Base-by-base conservation (phyloP, 2,888 invertebrate genomes). In the Noctua fimbriata region DNA sequence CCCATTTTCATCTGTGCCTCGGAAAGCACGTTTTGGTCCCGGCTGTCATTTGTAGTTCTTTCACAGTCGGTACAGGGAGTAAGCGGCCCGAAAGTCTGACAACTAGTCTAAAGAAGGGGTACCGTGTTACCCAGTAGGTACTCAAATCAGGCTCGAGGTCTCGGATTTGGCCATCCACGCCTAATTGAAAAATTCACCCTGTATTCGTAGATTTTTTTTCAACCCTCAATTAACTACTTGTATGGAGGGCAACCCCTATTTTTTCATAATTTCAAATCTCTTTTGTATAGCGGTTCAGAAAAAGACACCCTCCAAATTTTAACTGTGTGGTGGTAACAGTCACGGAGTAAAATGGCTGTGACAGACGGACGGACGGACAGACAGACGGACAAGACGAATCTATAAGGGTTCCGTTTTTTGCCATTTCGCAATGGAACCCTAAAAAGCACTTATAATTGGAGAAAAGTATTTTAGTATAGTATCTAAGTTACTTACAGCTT, bases 401-500 rank as follows among this genome's bases (percentile, higher is more conserved):
- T 28, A 2, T 1, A 60, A 7, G 60, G 3, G 18, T 60, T 28
- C 28, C 16, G 2, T 60, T 28, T 60, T 60, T 18, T 60, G 7
- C 16, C 60, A 60, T 16, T 28, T 28, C 16, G 60, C 28, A 60
- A 60, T 16, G 16, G 16, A 28, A 60, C 60, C 28, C 16, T 60
- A 16, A 28, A 60, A 28, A 60, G 7, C 63, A 63, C 10, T 63
- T 10, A 63, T 4, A 63, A 65, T 63, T 32, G 9, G 3, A 1
- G 32, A 41, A 44, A 41, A 66, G 7, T n/a, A 67, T 44, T 10
- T 44, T n/a, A 67, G 67, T 16, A n/a, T n/a, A n/a, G 14, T n/a
- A 7, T n/a, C 16, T 44, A 16, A 67, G 10, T 65, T 49, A 93
- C 95, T 93, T 69, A 97, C 97, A 73, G 96, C 97, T 91, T 96